Base-by-base conservation (phyloP, 2,113 vertebrate genomes). In the Toxotes chatareus region DNA sequence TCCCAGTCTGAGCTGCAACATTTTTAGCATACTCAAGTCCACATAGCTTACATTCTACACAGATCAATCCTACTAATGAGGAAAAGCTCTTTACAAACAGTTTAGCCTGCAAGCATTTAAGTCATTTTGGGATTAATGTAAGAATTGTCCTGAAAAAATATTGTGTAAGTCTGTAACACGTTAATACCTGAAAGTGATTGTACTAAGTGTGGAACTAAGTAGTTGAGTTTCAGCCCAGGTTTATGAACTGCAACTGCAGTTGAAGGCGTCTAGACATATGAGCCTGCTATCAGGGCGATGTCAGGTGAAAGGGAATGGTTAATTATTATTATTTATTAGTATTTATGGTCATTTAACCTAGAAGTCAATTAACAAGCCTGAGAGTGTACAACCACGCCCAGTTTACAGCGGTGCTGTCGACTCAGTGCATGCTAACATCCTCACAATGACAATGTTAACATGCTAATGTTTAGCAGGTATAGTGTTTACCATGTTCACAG, bases 11-110 rank as follows among this genome's bases (percentile, higher is more conserved):
- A 57, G 63, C 69, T 44, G 17, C 71, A 83, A 31, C 72, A 78
- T 80, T 68, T 87, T 82, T 36, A 51, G 69, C 57, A 78, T 53
- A 68, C 62, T 49, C 13, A 17, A 21, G 21, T 49, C 68, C 49
- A 65, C 82, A 76, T 68, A 76, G 60, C 27, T 73, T 49, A 70
- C 82, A 75, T 75, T 90, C 64, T 78, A 10, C 61, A 62, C 44
- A 44, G 51, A 84, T 60, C 73, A 83, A n/a, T 73, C 38, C 56
- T 42, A n/a, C 73, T 57, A 65, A 77, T 59, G 36, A 74, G 23
- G 40, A 49, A 71, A 82, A 82, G 62, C 10, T 60, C 1, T 80
- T 73, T 69, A 47, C 38, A 9, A 63, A 36, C 32, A 27, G 60
- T 63, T 36, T n/a, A 49, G 23, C 13, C 23, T 34, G 7, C 16